phyloP scores from a whole-genome alignment of 2,797 vertebrate species.

The Orestias chungarensis region DNA sequence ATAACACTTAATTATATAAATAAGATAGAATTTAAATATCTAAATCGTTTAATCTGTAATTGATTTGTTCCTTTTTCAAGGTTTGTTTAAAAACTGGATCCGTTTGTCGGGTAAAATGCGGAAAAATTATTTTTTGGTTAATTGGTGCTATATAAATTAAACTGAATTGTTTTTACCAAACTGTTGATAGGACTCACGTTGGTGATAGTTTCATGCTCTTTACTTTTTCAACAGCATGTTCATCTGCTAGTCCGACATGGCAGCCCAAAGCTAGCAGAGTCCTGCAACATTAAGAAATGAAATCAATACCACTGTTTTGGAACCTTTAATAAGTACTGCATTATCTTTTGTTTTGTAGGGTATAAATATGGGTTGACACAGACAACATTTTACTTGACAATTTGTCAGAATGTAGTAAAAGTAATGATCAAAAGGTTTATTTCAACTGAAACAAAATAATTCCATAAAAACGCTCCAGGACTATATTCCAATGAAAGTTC shows the following conservation, averaged over 20 bases:
- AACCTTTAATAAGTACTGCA: neutral
- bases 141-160: neutral
- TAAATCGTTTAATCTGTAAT: too few species aligned
- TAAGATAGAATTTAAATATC: too few species aligned
- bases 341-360: neutral
- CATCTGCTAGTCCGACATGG: constrained; percentile 92
- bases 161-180: neutral
- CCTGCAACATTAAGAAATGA: constrained; percentile 70
- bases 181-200: constrained; percentile 82
- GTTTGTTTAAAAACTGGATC: neutral
- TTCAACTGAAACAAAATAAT: neutral
- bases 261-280: constrained; percentile 93
- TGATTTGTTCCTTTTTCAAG: too few species aligned
- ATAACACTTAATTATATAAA: neutral
- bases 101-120: neutral
- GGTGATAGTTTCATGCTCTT: constrained; percentile 90
- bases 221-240: constrained; percentile 90
- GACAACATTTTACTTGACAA: neutral
- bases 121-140: neutral
- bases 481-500: neutral
- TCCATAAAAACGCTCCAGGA: neutral
- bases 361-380: neutral
- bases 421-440: neutral
- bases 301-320: constrained; percentile 3
- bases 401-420: neutral